Evolutionary conservation across 2,113 vertebrate species (phyloP), one percentile per base, ranked within the genome.

Genomic region (Arothron firmamentum): DNA sequence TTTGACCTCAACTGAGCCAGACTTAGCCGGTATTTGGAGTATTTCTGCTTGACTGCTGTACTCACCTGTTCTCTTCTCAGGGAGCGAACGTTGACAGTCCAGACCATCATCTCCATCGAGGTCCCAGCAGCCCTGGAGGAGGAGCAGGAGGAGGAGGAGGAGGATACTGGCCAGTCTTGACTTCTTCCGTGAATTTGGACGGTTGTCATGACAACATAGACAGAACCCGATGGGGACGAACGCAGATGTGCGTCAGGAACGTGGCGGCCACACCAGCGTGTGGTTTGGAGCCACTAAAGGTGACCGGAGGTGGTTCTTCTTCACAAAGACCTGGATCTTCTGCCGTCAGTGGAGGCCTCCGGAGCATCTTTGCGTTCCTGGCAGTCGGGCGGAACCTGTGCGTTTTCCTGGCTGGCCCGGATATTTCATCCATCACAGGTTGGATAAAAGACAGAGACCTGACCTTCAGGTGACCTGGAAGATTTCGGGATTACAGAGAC

Each of bases 1-100:
- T 5, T 5, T 28, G 1, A 28, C 25, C 6, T 28, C 25, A 28
- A 28, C 25, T 28, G 6, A 7, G 25, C 25, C 25, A 28, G 6
- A 28, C 5, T 28, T 4, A 28, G 2, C 4, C n/a, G n/a, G n/a
- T n/a, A n/a, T 28, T 28, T 5, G 25, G 25, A 52, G 5, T 48
- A 21, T 46, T 56, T 54, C 3, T 38, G 2, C 34, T 28, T 28
- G 3, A 28, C 25, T 9, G 48, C 0, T 45, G 16, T 19, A 28
- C n/a, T 51, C 3, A 15, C 28, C 46, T 2, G 49, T 67, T 34
- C 46, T 49, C 45, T 18, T 21, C 6, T 31, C 77, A 90, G 90
- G 65, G 87, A 90, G 65, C 72, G 87, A 50, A 77, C 87, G 9
- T 56, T 89, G 51, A 90, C 90, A 0, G 52, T 64, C n/a, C 86